A percentile compares a stretch with the other conserved stretches of the same genome.
These are phyloP conservation scores for Olivierus martensii DNA, from an alignment of 1,140 invertebrate genomes.

Conservation along the genomic window DNA sequence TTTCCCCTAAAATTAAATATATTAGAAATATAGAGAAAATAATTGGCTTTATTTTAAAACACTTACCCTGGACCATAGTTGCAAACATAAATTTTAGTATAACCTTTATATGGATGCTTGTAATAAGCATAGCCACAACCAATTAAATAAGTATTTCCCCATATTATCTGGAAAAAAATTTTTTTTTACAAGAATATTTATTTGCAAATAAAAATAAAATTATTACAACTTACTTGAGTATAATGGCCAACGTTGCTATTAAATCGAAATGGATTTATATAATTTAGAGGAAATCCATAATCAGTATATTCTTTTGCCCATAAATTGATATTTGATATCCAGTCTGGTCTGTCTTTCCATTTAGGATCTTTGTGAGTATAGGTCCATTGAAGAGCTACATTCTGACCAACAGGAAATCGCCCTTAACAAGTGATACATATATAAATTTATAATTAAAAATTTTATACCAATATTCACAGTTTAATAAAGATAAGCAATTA, in stretches of 20 bases:
- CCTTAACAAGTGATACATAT: too few relatives aligned
- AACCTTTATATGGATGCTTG: constrained; percentile 46
- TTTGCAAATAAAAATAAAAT: constrained; percentile 50
- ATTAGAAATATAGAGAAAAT: background rate
- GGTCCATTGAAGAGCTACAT: constrained; percentile 63
- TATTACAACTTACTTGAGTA: constrained; percentile 45
- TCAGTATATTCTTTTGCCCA: constrained; percentile 58
- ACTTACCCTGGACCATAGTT: constrained; percentile 67
- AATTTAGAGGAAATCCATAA: constrained; percentile 46
- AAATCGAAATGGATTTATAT: constrained; percentile 32
- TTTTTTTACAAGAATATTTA: constrained; percentile 24
- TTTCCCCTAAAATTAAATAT: background rate
- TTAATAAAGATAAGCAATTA: too few relatives aligned
- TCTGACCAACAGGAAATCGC: constrained; percentile 65
- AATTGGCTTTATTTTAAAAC: background rate
- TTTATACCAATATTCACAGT: too few relatives aligned
- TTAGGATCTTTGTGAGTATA: constrained; percentile 41
- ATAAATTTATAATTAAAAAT: background rate
- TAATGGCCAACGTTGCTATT: constrained; percentile 58
- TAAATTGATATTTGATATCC: constrained; percentile 42
- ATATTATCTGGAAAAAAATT: constrained; percentile 46
- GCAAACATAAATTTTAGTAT: constrained; percentile 69
- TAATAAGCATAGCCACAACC: constrained; percentile 70
- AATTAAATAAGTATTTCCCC: constrained; percentile 58
- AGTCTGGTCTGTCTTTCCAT: constrained; percentile 46